phyloP scores from a whole-genome alignment of 2,113 vertebrate genomes.

The Muscicapa adusta region DNA sequence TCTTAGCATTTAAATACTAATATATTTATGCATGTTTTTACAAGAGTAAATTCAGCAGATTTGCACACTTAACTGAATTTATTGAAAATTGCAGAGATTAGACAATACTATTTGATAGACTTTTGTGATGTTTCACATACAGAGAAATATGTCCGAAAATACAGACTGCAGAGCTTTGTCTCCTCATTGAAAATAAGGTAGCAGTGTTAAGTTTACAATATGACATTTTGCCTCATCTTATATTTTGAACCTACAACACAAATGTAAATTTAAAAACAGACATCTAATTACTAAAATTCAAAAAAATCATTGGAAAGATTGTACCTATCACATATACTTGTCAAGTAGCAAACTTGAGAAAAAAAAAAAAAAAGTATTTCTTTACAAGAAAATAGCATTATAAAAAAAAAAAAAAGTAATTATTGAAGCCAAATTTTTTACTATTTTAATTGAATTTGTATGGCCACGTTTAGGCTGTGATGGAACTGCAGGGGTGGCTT shows the following conservation, averaged over 20 bases:
- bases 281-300: background rate
- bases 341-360: background rate
- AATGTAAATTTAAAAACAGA: background rate
- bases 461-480: background rate
- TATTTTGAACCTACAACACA: background rate
- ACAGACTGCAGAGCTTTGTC: background rate
- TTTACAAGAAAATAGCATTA: background rate
- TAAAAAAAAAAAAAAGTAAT: background rate
- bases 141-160: background rate
- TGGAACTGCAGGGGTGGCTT: background rate
- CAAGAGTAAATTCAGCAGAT: background rate
- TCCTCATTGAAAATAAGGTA: background rate
- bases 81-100: background rate
- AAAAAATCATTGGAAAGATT: background rate
- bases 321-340: background rate
- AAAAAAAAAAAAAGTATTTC: background rate
- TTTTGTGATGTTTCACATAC: background rate
- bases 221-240: background rate
- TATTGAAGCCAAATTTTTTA: background rate
- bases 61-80: background rate
- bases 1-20: background rate
- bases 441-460: background rate
- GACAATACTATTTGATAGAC: background rate
- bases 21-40: background rate
- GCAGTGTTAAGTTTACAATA: background rate